Conservation (phyloP, 2,888 invertebrate species). For the Teinopalpus imperialis region DNA sequence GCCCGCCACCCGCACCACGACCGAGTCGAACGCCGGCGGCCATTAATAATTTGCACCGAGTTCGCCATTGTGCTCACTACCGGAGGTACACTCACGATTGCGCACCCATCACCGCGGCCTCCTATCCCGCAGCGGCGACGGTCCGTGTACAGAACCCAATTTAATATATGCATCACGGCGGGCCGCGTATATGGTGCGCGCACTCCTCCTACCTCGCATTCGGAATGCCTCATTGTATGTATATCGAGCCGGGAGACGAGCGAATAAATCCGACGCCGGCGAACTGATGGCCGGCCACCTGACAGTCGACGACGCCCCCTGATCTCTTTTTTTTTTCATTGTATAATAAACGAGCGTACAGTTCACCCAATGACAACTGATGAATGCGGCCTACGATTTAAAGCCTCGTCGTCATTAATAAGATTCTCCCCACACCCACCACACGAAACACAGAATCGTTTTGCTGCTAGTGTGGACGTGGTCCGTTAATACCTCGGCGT, state of each 20-base stretch:
- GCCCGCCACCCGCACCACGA: slow-evolving; percentile 61
- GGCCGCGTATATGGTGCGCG: slow-evolving; percentile 69
- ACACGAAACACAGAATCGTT: too few species aligned
- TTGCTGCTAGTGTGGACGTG: too few species aligned
- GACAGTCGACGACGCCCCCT: slow-evolving; percentile 34
- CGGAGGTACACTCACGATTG: slow-evolving; percentile 67
- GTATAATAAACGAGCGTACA: too few species aligned
- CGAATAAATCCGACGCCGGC: slow-evolving; percentile 69
- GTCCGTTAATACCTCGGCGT: too few species aligned
- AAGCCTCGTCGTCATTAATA: too few species aligned
- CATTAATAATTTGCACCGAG: slow-evolving; percentile 57
- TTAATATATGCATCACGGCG: slow-evolving; percentile 82
- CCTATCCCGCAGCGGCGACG: slow-evolving; percentile 63
- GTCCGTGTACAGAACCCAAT: slow-evolving; percentile 73
- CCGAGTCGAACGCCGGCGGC: slow-evolving; percentile 51
- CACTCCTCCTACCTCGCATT: slow-evolving; percentile 77
- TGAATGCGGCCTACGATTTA: too few species aligned
- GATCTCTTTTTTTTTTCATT: too few species aligned
- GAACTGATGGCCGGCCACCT: slow-evolving; percentile 50
- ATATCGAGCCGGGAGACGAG: slow-evolving; percentile 56
- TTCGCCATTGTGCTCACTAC: slow-evolving; percentile 55
- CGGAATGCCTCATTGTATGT: slow-evolving; percentile 78
- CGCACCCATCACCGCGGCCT: slow-evolving; percentile 54
- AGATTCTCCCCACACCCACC: too few species aligned
- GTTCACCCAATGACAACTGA: too few species aligned